A percentile compares a stretch with the other conserved stretches of the same genome.
phyloP scores from a whole-genome alignment of 2,113 vertebrate genomes.

The Cyphomyrus plagiostoma region DNA sequence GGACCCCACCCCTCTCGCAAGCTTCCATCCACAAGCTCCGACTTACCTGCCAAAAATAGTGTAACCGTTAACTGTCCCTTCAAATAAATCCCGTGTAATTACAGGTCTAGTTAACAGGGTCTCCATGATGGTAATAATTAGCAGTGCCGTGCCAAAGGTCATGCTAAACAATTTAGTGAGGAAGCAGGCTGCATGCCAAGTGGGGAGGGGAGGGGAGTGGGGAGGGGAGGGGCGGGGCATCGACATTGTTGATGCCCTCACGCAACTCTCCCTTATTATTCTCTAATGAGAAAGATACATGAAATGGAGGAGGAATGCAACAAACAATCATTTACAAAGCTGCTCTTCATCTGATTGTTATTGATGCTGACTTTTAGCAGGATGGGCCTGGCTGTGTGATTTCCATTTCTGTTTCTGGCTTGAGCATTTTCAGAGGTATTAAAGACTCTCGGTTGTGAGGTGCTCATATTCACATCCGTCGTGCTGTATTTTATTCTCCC shows the following conservation, averaged over 20 bases:
- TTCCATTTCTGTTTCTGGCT: background rate
- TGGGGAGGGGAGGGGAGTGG: slow-evolving; percentile 52
- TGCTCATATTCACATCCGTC: background rate
- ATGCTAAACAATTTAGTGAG: slow-evolving; percentile 78
- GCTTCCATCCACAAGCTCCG: slow-evolving; percentile 44
- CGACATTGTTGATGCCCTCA: background rate
- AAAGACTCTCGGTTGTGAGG: background rate
- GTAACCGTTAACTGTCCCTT: slow-evolving; percentile 67
- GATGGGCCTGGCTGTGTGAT: background rate
- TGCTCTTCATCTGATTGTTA: background rate
- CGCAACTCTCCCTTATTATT: background rate
- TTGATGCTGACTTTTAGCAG: background rate
- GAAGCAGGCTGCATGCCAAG: slow-evolving; percentile 67
- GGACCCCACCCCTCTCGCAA: background rate
- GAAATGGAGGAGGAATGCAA: background rate
- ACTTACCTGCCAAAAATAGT: slow-evolving; percentile 73
- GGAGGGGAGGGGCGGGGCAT: slow-evolving; percentile 4
- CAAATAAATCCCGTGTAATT: slow-evolving; percentile 91
- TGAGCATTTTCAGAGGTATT: background rate
- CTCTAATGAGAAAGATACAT: background rate
- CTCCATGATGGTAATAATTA: slow-evolving; percentile 85
- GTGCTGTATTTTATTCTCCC: too few relatives aligned
- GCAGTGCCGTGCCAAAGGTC: slow-evolving; percentile 80
- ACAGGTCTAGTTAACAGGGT: slow-evolving; percentile 80
- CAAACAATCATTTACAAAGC: background rate